Conservation (phyloP, 1,140 invertebrate species). For the Aporrectodea caliginosa region DNA sequence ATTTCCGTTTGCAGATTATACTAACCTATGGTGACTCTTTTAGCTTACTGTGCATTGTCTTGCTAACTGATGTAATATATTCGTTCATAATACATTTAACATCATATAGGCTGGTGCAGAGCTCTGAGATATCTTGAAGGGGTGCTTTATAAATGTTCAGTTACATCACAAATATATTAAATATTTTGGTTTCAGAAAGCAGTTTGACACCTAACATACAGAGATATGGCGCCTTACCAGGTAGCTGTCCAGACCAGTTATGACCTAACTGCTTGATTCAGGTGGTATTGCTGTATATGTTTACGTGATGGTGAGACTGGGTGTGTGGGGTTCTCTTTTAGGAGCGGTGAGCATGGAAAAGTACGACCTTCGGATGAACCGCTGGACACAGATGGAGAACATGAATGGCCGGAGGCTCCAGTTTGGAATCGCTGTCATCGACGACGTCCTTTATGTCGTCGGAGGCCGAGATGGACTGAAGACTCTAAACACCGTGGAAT, state of each 20-base stretch:
- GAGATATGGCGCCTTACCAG: neutral
- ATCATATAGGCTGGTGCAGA: no score
- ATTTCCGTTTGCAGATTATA: no score
- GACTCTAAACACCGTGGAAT: slow-evolving; percentile 83
- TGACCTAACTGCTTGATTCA: neutral
- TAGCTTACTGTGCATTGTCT: no score
- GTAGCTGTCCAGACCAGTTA: neutral
- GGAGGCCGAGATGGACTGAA: slow-evolving; percentile 90
- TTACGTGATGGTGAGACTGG: neutral
- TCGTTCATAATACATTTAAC: no score
- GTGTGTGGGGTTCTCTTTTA: slow-evolving; percentile 42
- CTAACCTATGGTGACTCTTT: no score
- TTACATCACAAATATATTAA: neutral
- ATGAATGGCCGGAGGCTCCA: slow-evolving; percentile 76
- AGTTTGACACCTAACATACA: neutral
- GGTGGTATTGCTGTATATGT: neutral
- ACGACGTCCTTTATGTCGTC: slow-evolving; percentile 75
- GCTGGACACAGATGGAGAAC: slow-evolving; percentile 72
- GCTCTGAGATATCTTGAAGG: no score
- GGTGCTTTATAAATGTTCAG: neutral
- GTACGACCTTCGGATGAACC: slow-evolving; percentile 78
- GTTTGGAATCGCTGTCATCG: slow-evolving; percentile 82
- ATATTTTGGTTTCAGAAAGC: neutral
- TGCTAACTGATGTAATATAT: no score
- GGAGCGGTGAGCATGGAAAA: slow-evolving; percentile 82